Evolutionary conservation across 2,888 invertebrate genomes (phyloP), one percentile per base, ranked within the genome.

Genomic region (Hesperia comma): DNA sequence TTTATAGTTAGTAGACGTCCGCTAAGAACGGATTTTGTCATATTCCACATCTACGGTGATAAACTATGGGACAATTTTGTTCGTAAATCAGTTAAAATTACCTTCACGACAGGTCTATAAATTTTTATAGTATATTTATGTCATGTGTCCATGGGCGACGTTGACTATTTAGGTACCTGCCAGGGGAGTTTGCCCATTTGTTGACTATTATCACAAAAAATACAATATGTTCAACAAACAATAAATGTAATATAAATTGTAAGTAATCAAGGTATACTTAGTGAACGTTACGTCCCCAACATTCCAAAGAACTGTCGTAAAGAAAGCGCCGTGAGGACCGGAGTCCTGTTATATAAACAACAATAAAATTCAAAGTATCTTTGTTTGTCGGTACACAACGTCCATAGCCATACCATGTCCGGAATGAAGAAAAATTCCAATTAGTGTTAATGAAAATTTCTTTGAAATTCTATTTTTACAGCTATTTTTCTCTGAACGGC

Each of bases 391-490:
- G 60, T 33, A 60, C 49, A 17, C 32, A 33, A 32, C 14, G 60
- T 33, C 43, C 58, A 49, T 49, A 33, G 17, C 43, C 58, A 49
- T 49, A 33, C 32, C 46, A 40, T 60, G 33, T 15, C 33, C 49
- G 60, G 60, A 60, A 60, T 33, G 60, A 49, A n/a, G 46, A 15
- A 33, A 49, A 60, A 46, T 46, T 49, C 60, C 60, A 60, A 60
- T 60, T 60, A 60, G 60, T 49, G 60, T 33, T 49, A 63, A 63
- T 55, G 63, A 56, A 56, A 55, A 56, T 55, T 63, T 33, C 46
- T 63, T 33, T 46, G 46, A 56, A 55, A 33, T 56, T 46, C 21
- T 19, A 55, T 33, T 55, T 61, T 17, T 33, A 46, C 58, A 19
- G 58, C 43, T 58, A 58, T 58, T 58, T 41, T 58, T 43, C 43